A percentile compares a stretch with the other conserved stretches of the same genome.
Conservation (phyloP, 2,888 invertebrate species). For the Neoascia interrupta region DNA sequence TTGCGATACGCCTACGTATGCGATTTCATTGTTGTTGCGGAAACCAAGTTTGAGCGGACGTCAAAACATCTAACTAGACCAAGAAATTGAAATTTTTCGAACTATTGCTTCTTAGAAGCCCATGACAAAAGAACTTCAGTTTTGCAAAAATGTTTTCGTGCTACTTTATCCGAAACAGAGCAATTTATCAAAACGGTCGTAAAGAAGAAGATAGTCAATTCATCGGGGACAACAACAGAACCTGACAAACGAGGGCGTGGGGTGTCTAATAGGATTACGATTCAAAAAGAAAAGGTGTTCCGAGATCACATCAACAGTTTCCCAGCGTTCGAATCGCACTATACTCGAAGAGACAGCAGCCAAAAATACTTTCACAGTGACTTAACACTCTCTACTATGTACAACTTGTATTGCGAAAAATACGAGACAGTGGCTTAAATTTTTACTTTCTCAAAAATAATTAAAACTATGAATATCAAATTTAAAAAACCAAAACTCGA, state of each 20-base stretch:
- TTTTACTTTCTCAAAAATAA: conserved; percentile 50
- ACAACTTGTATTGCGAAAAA: conserved; percentile 18
- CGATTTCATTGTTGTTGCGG: conserved; percentile 7
- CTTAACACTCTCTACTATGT: conserved; percentile 7
- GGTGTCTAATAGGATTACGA: too few relatives aligned
- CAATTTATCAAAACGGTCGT: neutral
- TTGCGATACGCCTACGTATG: conserved; percentile 5
- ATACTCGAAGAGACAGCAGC: too few relatives aligned
- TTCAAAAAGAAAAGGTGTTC: too few relatives aligned
- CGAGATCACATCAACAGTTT: too few relatives aligned
- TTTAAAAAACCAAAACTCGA: conserved; percentile 50
- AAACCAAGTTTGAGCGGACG: neutral
- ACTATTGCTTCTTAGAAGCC: neutral
- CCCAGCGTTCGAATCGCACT: conserved; percentile 12
- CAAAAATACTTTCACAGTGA: too few relatives aligned
- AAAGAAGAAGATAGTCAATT: too few relatives aligned
- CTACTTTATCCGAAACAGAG: neutral
- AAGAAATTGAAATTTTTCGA: conserved; percentile 14
- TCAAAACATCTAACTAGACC: neutral
- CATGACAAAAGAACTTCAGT: too few relatives aligned
- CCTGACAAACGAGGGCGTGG: too few relatives aligned
- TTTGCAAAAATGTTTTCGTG: neutral
- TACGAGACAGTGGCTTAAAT: neutral
- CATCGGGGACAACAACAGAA: too few relatives aligned
- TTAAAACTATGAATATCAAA: conserved; percentile 52